Base-by-base conservation (phyloP, 2,113 vertebrate genomes). In the Vireo altiloquus region DNA sequence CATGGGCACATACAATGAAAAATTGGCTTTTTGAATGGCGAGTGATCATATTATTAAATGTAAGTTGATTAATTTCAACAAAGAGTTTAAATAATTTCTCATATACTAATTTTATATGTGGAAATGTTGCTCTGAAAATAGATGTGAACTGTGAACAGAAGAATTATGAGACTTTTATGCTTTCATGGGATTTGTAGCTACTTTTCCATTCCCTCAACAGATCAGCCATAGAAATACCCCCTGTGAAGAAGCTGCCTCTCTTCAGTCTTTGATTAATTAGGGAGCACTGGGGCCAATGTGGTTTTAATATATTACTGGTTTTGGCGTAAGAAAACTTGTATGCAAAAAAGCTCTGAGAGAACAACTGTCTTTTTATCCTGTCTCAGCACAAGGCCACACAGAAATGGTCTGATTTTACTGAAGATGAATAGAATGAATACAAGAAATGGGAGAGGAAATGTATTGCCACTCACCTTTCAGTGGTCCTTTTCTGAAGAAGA, bases 231-330 rank as follows among this genome's bases (percentile, higher is more conserved):
- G 85, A 95, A 95, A 53, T 74, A 72, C 75, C 31, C 60, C 4
- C 7, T 94, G 37, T 66, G 40, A 87, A 94, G 77, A 86, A 61
- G n/a, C 79, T 96, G 80, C 71, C 84, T 96, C 89, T 85, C 80
- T 96, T 96, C 71, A 92, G 60, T 47, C 27, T 85, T 96, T 96
- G 96, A 85, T 95, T 94, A 84, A 79, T 90, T 97, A 95, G 97
- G 92, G 83, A 96, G 70, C 16, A 42, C 81, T 96, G 96, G 66
- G 89, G 90, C 39, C 92, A 35, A 17, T 94, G 88, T 92, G 86
- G 82, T 92, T 97, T 98, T 96, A 91, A 93, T 95, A 31, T 96
- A 46, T 96, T 97, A 95, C 63, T 89, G 88, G 89, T 95, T 92
- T 92, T 87, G 88, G 52, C 47, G 46, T 83, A 52, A 28, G 27